Evolutionary conservation across 1,140 invertebrate species (phyloP).

Genomic region (Paracyclopina nana): DNA sequence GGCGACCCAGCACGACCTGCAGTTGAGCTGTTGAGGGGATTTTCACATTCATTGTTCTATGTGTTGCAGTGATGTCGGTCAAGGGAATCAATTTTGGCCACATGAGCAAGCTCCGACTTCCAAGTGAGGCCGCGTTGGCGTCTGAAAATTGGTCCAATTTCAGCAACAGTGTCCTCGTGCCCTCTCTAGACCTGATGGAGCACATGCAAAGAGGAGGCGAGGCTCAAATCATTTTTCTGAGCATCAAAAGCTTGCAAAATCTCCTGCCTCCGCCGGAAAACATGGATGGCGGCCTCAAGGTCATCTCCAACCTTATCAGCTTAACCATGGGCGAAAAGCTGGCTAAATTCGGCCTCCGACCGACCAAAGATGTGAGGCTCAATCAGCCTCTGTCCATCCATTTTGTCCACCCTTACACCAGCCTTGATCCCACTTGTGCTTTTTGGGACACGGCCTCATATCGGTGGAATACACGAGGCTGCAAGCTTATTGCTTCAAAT

Average conservation of each 20-base stretch:
- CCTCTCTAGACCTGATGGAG: not conserved
- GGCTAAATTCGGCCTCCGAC: too few species aligned
- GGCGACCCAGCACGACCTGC: not conserved
- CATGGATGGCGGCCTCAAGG: not conserved
- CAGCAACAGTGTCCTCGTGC: not conserved
- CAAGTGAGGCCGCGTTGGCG: slow-evolving; percentile 2
- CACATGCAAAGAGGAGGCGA: not conserved
- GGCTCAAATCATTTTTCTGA: not conserved
- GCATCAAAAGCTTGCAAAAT: too few species aligned
- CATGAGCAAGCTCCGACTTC: not conserved
- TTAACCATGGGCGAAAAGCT: too few species aligned
- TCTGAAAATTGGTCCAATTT: not conserved
- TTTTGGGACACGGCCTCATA: too few species aligned
- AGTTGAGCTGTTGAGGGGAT: not conserved
- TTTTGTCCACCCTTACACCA: not conserved
- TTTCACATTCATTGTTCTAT: not conserved
- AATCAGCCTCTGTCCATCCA: not conserved
- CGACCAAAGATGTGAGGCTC: not conserved
- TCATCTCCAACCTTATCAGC: not conserved
- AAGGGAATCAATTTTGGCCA: not conserved
- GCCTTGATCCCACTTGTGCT: too few species aligned
- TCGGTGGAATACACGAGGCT: too few species aligned
- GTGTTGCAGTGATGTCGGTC: slow-evolving; percentile 1
- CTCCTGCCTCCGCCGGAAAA: too few species aligned
- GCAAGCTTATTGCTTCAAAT: too few species aligned